These are phyloP conservation scores for Nesometra sesokonis DNA, from an alignment of 35 echinoderm and acorn worm species.

Conservation along the genomic window DNA sequence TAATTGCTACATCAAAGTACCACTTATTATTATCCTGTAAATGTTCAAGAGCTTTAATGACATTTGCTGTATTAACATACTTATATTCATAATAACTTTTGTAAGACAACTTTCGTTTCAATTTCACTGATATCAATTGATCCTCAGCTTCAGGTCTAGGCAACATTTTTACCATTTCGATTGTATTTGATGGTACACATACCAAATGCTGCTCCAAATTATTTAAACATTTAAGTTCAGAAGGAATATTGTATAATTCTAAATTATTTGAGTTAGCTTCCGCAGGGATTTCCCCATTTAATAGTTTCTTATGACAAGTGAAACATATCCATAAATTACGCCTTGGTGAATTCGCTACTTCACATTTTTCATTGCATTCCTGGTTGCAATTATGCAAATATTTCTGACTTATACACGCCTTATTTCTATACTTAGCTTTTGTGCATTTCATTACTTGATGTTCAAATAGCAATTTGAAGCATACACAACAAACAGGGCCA, in stretches of 20 bases:
- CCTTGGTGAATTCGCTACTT: conserved; percentile 1
- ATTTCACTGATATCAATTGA: conserved; percentile 38
- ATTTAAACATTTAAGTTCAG: neutral
- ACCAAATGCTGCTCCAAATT: conserved; percentile 15
- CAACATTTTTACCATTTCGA: conserved; percentile 18
- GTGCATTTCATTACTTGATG: conserved; percentile 29
- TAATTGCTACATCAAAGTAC: conserved; percentile 17
- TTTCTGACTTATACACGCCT: conserved; percentile 11
- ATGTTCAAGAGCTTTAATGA: conserved; percentile 30
- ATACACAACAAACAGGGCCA: conserved; percentile 40
- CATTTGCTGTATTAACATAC: conserved; percentile 37
- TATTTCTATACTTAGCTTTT: conserved; percentile 15
- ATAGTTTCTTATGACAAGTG: conserved; percentile 26
- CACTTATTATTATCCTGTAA: conserved; percentile 32
- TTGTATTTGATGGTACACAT: conserved; percentile 56
- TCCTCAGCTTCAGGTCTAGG: conserved; percentile 29
- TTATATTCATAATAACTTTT: conserved; percentile 62
- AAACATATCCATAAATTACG: conserved; percentile 18
- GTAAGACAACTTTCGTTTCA: conserved; percentile 46
- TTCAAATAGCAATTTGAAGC: conserved; percentile 20
- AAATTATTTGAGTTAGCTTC: conserved; percentile 21
- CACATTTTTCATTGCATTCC: neutral
- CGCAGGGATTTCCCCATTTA: conserved; percentile 1
- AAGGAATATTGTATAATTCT: neutral
- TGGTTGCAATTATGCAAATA: conserved; percentile 18